phyloP scores from a whole-genome alignment of 2,888 invertebrate species.

The Aleiodes leptofemur region DNA sequence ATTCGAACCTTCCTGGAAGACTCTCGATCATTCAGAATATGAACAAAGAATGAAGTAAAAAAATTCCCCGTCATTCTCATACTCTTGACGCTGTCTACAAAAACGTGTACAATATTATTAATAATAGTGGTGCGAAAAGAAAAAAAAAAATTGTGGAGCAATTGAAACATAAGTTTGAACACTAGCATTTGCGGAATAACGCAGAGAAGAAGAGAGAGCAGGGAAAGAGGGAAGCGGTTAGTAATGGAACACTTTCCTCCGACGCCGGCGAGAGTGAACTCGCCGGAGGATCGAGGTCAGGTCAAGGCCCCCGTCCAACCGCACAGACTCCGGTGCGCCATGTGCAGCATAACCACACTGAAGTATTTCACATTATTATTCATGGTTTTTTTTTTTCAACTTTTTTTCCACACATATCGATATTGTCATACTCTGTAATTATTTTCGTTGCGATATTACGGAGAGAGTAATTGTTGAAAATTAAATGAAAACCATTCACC shows the following conservation, averaged over 20 bases:
- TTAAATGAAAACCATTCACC: background rate
- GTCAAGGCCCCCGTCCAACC: constrained; percentile 72
- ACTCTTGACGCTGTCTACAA: background rate
- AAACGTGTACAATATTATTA: background rate
- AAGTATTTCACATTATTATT: background rate
- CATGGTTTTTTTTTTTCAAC: constrained; percentile 9
- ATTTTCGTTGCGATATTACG: background rate
- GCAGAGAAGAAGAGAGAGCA: constrained; percentile 19
- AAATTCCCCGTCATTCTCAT: constrained; percentile 18
- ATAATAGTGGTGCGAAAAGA: constrained; percentile 1
- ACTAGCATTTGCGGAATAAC: constrained; percentile 11
- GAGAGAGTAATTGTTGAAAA: too few species aligned
- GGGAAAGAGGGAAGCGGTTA: constrained; percentile 30
- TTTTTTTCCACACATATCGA: constrained; percentile 32
- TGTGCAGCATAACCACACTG: constrained; percentile 1
- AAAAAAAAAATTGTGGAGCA: constrained; percentile 27
- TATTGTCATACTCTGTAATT: background rate
- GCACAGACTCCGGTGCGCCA: constrained; percentile 58
- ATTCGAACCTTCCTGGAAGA: constrained; percentile 3
- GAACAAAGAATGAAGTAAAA: background rate
- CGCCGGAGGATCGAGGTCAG: constrained; percentile 74
- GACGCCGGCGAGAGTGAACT: constrained; percentile 75
- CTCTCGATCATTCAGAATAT: constrained; percentile 24
- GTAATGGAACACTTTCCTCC: constrained; percentile 75
- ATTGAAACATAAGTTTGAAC: constrained; percentile 1